Conservation (phyloP, 2,888 invertebrate genomes). For the Apotomis capreana region DNA sequence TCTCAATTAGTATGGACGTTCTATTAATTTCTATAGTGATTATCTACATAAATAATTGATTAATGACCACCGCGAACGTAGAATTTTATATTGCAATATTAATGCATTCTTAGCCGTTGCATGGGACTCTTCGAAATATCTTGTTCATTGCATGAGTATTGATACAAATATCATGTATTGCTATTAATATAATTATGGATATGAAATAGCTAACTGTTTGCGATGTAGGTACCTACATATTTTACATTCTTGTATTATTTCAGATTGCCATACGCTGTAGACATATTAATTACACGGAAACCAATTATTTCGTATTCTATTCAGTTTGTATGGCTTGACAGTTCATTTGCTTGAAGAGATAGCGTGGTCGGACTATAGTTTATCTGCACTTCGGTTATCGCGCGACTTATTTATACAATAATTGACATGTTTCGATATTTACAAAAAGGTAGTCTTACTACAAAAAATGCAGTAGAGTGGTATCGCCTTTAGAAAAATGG, state of each 20-base stretch:
- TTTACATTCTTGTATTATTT: background rate
- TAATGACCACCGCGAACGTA: too few species aligned
- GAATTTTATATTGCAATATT: too few species aligned
- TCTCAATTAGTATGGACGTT: background rate
- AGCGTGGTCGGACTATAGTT: too few species aligned
- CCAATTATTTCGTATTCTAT: too few species aligned
- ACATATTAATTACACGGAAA: too few species aligned
- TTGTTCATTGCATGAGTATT: background rate
- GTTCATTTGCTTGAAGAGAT: too few species aligned
- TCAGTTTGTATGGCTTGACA: too few species aligned
- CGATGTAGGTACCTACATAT: background rate
- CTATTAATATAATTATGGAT: background rate
- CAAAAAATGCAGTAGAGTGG: too few species aligned
- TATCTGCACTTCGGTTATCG: too few species aligned
- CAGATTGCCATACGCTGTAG: too few species aligned
- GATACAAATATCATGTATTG: conserved; percentile 1
- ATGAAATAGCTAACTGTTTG: background rate
- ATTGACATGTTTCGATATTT: conserved; percentile 41
- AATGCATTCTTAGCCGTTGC: too few species aligned
- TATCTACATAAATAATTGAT: background rate
- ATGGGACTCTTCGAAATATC: background rate
- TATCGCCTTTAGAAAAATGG: too few species aligned
- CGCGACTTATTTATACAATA: background rate
- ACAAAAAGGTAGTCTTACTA: conserved; percentile 22
- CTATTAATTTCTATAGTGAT: background rate